Conservation (phyloP, 1,140 invertebrate genomes). For the Calosoma granatense region DNA sequence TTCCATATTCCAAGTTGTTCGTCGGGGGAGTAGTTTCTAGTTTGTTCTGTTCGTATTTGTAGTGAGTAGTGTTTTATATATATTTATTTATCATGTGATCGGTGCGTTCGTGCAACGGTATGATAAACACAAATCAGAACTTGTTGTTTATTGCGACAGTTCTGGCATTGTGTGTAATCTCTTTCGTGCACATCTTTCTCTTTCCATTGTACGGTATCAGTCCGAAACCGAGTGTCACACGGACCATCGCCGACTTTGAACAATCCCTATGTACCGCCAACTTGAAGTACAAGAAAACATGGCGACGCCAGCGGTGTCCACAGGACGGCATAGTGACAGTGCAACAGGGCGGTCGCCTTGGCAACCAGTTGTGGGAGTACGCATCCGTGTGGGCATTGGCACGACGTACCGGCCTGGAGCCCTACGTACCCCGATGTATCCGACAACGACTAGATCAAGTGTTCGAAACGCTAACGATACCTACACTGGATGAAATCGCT, state of each 20-base stretch:
- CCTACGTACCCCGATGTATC: conserved; percentile 47
- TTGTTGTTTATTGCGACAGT: conserved; percentile 48
- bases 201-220: conserved; percentile 47
- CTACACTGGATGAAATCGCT: conserved; percentile 44
- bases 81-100: not conserved
- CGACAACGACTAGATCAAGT: conserved; percentile 40
- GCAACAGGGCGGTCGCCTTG: conserved; percentile 42
- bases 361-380: conserved; percentile 57
- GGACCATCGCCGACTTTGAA: conserved; percentile 40
- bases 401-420: conserved; percentile 44
- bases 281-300: conserved; percentile 32
- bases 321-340: conserved; percentile 34
- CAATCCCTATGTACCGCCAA: conserved; percentile 42
- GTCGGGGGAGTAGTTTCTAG: no score
- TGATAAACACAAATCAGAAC: conserved; percentile 35
- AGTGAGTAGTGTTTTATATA: not conserved
- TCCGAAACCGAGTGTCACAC: conserved; percentile 31
- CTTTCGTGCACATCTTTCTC: conserved; percentile 48
- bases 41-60: no score
- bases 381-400: conserved; percentile 48
- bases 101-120: conserved; percentile 13
- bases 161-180: conserved; percentile 45
- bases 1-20: not conserved
- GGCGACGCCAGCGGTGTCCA: conserved; percentile 29
- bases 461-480: conserved; percentile 46